Conservation (phyloP, 2,113 vertebrate genomes). For the Vidua chalybeata region DNA sequence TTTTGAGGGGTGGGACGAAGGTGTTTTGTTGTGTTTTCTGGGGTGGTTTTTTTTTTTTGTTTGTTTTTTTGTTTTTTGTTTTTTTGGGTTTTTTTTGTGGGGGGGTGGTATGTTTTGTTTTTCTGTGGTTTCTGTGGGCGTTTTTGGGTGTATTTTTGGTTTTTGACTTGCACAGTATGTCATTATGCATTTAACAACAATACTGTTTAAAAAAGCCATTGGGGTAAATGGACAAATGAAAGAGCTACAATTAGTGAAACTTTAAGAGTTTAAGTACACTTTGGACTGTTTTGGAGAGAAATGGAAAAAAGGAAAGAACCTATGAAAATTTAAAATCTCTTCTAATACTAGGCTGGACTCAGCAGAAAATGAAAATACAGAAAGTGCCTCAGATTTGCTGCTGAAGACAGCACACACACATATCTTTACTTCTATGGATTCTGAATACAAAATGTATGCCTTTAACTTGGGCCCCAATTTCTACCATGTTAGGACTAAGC, state of each 20-base stretch:
- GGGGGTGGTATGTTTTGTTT: neutral
- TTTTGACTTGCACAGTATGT: neutral
- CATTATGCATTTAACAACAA: neutral
- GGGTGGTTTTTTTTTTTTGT: too few relatives aligned
- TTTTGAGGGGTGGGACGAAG: neutral
- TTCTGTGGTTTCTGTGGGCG: rapidly evolving
- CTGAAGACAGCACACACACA: neutral
- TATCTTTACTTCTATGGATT: neutral
- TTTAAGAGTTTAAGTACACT: neutral
- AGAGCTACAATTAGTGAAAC: neutral
- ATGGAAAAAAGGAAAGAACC: neutral
- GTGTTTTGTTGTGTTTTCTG: neutral
- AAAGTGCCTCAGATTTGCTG: neutral
- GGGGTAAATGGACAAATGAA: neutral
- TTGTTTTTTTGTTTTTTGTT: too few relatives aligned
- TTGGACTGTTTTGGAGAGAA: neutral
- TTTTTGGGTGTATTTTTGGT: rapidly evolving
- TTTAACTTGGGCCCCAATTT: neutral
- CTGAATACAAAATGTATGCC: neutral
- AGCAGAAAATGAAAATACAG: neutral
- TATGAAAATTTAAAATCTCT: neutral
- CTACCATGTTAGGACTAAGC: neutral
- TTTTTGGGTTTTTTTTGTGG: neutral
- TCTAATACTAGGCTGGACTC: neutral
- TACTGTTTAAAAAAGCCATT: neutral